Percentiles rank a stretch among this genome's conserved stretches.
Conservation (phyloP, 1,140 invertebrate genomes). For the Caenorhabditis tropicalis region DNA sequence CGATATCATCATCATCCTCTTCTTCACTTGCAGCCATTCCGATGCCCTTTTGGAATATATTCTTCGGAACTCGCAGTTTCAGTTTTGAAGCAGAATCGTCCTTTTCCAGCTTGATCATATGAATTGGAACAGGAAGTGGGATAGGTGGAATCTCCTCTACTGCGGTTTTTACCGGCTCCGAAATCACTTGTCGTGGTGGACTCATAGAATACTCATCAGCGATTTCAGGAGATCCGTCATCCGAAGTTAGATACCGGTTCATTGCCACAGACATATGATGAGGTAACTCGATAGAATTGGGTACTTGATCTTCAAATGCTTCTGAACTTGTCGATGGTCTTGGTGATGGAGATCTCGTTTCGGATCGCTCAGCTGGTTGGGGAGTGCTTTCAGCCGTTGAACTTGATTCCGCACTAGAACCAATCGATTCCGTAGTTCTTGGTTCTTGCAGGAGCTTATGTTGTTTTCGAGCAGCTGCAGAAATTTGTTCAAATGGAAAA, state of each 20-base stretch:
- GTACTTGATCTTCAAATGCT: too few species aligned
- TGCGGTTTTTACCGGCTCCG: not conserved
- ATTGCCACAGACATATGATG: too few species aligned
- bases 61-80: not conserved
- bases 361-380: not conserved
- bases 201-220: not conserved
- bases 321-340: not conserved
- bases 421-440: not conserved
- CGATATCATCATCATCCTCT: not conserved
- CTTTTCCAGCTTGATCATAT: conserved; percentile 7
- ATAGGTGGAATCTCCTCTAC: not conserved
- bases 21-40: not conserved
- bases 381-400: not conserved
- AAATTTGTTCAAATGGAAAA: not conserved
- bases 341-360: not conserved
- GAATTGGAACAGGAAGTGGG: not conserved
- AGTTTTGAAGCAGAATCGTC: not conserved
- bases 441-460: not conserved
- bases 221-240: conserved; percentile 19
- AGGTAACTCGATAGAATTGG: too few species aligned
- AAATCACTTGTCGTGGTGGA: not conserved
- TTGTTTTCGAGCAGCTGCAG: not conserved
- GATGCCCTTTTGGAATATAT: not conserved
- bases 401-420: not conserved
- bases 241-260: not conserved